Evolutionary conservation across 30 jellyfish, hydroid and myxozoan genomes (phyloP).

Genomic region (Nemopilema nomurai): DNA sequence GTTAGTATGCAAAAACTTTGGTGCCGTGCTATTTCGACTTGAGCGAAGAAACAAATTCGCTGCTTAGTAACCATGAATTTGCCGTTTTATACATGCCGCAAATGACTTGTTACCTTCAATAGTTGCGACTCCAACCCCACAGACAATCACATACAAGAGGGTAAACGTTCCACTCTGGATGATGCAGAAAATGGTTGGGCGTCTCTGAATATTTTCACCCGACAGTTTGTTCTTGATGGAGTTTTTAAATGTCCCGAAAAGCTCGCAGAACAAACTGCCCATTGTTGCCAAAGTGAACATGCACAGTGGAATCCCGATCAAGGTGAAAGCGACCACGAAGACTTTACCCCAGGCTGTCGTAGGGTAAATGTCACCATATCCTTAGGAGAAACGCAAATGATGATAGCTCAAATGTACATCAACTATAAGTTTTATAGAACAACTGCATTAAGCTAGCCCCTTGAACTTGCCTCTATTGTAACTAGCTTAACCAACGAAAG

Average conservation of each 20-base stretch:
- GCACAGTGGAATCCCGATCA: conserved; percentile 32
- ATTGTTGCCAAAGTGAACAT: conserved; percentile 29
- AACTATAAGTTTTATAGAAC: too few species aligned
- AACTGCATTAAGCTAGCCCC: too few species aligned
- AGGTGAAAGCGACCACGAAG: conserved; percentile 9
- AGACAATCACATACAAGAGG: not conserved
- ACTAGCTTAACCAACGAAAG: too few species aligned
- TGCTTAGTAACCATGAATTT: too few species aligned
- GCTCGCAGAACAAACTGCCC: conserved; percentile 16
- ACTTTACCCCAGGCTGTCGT: conserved; percentile 11
- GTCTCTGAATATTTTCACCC: not conserved
- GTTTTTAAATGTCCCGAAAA: not conserved
- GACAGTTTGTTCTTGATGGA: not conserved
- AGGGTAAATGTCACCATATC: conserved; percentile 29
- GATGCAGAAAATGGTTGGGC: not conserved
- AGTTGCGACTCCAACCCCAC: conserved; percentile 10
- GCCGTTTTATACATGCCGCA: too few species aligned
- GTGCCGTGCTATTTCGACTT: too few species aligned
- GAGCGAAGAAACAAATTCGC: too few species aligned
- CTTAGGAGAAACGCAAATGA: not conserved
- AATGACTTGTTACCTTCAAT: not conserved
- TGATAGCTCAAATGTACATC: too few species aligned
- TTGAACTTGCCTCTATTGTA: too few species aligned
- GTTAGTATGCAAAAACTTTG: too few species aligned
- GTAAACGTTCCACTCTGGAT: conserved; percentile 15